Base-by-base conservation (phyloP, 1,140 invertebrate species). In the Acromyrmex charruanus region DNA sequence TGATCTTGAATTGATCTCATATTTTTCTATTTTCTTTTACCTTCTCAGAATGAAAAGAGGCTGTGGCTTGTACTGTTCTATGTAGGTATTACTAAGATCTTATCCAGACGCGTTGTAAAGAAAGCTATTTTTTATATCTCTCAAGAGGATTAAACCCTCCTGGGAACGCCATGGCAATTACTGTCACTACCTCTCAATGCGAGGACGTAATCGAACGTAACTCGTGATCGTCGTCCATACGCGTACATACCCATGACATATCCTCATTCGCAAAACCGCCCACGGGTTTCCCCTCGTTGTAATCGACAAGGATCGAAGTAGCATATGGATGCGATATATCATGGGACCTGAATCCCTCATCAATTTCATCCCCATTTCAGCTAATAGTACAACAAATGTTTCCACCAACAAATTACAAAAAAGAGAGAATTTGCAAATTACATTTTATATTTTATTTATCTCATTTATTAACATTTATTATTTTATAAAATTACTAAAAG, bases 201-300 rank as follows among this genome's bases (percentile, higher is more conserved):
- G 18, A 59, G 31, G 18, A 82, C 53, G 35, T 82, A 31, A 82
- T 80, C 77, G 77, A 80, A 80, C 44, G 44, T 80, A 80, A 65
- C 21, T 39, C 39, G 7, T 49, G 55, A 25, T 3, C 18, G 18
- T 72, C 10, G 25, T 72, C 10, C 68, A 31, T 61, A 74, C 18
- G 55, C 28, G 68, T 59, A 58, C 25, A 21, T 49, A 3, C 31
- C 2, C 6, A 16, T 69, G 31, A 81, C 39, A 82, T 16, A 31
- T 61, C 10, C 25, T 49, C 68, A 3, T 74, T 61, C 39, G 80
- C 39, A 61, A 82, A 82, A 74, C 25, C 68, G 18, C 80, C 80
- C 68, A 74, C 80, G 4, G 16, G n/a, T 51, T 39, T 12, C 12
- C 25, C 25, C 12, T 75, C 14, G 21, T 80, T 69, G 31, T 72